Conservation (phyloP, 2,888 invertebrate genomes). For the Athalia circularis region DNA sequence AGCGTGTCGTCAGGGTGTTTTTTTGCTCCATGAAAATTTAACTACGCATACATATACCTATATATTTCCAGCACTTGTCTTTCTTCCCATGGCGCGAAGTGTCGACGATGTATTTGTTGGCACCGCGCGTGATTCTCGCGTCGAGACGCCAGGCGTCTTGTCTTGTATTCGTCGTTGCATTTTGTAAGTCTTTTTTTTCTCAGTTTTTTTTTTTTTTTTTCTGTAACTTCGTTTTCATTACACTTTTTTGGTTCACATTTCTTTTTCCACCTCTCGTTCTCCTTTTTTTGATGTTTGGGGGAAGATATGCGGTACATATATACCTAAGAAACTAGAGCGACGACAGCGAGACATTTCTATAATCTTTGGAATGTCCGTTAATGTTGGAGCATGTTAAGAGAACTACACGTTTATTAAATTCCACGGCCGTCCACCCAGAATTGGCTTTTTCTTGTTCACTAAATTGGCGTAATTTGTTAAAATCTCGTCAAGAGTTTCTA, state of each 20-base stretch:
- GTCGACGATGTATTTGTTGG: slow-evolving; percentile 42
- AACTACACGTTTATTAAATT: slow-evolving; percentile 38
- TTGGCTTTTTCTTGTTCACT: slow-evolving; percentile 1
- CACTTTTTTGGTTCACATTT: no score
- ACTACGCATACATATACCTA: background rate
- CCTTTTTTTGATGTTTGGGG: no score
- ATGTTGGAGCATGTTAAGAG: background rate
- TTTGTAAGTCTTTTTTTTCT: background rate
- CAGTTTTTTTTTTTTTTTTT: slow-evolving; percentile 9
- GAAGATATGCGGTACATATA: background rate
- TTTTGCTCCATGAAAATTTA: background rate
- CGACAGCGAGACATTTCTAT: slow-evolving; percentile 39
- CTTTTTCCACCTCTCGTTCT: no score
- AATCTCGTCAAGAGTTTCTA: background rate
- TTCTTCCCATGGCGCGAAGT: background rate
- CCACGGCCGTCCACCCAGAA: background rate
- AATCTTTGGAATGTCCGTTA: slow-evolving; percentile 22
- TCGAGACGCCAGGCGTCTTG: slow-evolving; percentile 15
- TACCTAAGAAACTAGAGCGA: slow-evolving; percentile 38
- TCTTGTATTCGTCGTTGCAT: background rate
- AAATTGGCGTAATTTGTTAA: slow-evolving; percentile 24
- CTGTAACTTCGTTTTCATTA: background rate
- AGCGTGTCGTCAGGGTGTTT: no score
- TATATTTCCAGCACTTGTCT: background rate
- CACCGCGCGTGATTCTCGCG: background rate